A percentile compares a stretch with the other conserved stretches of the same genome.
phyloP scores from a whole-genome alignment of 2,797 vertebrate species.

The Amniataba percoides region DNA sequence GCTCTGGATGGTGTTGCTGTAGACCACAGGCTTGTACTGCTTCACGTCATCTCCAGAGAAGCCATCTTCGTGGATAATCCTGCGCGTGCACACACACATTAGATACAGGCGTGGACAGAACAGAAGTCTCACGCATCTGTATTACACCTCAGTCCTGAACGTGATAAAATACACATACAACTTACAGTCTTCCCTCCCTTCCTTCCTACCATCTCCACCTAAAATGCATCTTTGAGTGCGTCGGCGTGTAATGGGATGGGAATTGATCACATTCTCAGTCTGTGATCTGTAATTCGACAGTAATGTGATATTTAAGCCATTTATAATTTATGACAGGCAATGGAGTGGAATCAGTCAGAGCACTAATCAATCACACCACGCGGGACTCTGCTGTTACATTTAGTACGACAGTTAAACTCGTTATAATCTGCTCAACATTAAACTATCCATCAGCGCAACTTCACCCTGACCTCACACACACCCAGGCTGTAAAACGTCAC shows the following conservation, averaged over 20 bases:
- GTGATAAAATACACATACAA: slow-evolving; percentile 38
- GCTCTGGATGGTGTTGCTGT: slow-evolving; percentile 99
- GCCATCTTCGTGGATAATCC: slow-evolving; percentile 99
- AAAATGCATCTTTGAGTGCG: slow-evolving; percentile 47
- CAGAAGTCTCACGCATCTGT: slow-evolving; percentile 46
- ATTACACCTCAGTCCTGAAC: slow-evolving; percentile 51
- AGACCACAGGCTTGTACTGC: slow-evolving; percentile 97
- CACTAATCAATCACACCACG: slow-evolving; percentile 66
- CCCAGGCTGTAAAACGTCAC: slow-evolving; percentile 15
- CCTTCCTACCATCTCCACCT: slow-evolving; percentile 13
- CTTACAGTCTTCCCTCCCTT: background rate
- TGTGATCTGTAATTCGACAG: slow-evolving; percentile 63
- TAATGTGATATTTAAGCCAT: slow-evolving; percentile 74
- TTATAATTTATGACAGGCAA: slow-evolving; percentile 66
- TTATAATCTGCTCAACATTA: slow-evolving; percentile 43
- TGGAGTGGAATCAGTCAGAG: slow-evolving; percentile 65
- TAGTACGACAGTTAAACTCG: slow-evolving; percentile 45
- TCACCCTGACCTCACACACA: slow-evolving; percentile 21
- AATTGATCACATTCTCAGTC: slow-evolving; percentile 60
- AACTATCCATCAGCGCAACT: slow-evolving; percentile 35
- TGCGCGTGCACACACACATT: slow-evolving; percentile 79
- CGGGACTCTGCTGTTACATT: slow-evolving; percentile 43
- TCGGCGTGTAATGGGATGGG: slow-evolving; percentile 45
- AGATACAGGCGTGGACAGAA: slow-evolving; percentile 49
- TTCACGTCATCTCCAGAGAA: slow-evolving; percentile 98